phyloP scores from a whole-genome alignment of 2,888 invertebrate species.

The Copidosoma aretas region DNA sequence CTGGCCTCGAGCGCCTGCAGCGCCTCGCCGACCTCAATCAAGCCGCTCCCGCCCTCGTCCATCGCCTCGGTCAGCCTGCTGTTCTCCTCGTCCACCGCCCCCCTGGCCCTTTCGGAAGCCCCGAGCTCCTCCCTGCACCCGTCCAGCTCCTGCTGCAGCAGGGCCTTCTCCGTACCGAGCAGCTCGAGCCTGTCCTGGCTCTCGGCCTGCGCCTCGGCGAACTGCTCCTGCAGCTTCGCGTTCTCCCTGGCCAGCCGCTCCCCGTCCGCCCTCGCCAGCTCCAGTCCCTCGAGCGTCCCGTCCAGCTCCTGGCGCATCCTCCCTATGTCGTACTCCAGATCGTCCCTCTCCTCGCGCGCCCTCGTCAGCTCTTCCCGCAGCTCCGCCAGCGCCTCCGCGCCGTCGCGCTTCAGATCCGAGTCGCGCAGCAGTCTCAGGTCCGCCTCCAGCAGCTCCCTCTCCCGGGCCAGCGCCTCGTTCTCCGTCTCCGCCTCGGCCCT shows the following conservation, averaged over 20 bases:
- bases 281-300: constrained; percentile 55
- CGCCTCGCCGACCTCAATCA: constrained; percentile 17
- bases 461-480: constrained; percentile 49
- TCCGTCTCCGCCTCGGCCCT: constrained; percentile 62
- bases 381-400: constrained; percentile 46
- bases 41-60: constrained; percentile 16
- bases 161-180: constrained; percentile 54
- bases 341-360: constrained; percentile 65
- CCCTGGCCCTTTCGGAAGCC: constrained; percentile 34
- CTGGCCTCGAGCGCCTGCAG: constrained; percentile 23
- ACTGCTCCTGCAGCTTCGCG: constrained; percentile 52
- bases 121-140: constrained; percentile 46
- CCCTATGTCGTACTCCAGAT: constrained; percentile 69
- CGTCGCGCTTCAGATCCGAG: constrained; percentile 43
- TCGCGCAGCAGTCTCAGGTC: constrained; percentile 49
- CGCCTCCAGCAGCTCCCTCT: constrained; percentile 51
- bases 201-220: constrained; percentile 53
- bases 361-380: constrained; percentile 48
- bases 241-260: constrained; percentile 52
- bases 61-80: constrained; percentile 44
- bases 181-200: constrained; percentile 55
- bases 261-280: constrained; percentile 44
- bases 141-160: constrained; percentile 54
- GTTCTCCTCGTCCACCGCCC: constrained; percentile 32
- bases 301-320: constrained; percentile 67